A percentile compares a stretch with the other conserved stretches of the same genome.
phyloP scores from a whole-genome alignment of 2,797 vertebrate genomes.

The Protosalanx chinensis region DNA sequence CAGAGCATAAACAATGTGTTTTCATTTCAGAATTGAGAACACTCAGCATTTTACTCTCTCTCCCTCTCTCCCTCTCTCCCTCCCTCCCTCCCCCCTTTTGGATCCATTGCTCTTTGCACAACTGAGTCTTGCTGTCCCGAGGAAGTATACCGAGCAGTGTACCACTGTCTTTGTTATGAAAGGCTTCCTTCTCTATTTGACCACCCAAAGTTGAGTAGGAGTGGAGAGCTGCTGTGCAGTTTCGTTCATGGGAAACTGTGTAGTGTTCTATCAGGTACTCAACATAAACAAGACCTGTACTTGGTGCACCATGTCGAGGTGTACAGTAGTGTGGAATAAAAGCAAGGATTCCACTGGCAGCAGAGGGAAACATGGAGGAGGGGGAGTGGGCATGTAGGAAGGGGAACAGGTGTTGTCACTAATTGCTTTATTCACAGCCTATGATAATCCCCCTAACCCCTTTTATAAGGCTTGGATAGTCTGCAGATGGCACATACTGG shows the following conservation, averaged over 20 bases:
- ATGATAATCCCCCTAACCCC: conserved; percentile 6
- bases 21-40: conserved; percentile 34
- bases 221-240: conserved; percentile 27
- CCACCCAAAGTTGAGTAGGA: conserved; percentile 31
- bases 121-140: conserved; percentile 28
- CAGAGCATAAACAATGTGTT: conserved; percentile 24
- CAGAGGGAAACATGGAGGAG: background rate
- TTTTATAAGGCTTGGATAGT: conserved; percentile 17
- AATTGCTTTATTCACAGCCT: conserved; percentile 38
- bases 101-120: conserved; percentile 15
- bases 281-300: background rate
- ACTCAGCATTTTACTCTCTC: conserved; percentile 22
- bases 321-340: background rate
- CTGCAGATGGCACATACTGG: background rate
- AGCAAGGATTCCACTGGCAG: background rate
- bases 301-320: background rate
- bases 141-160: conserved; percentile 23
- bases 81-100: background rate
- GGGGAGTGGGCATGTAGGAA: background rate
- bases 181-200: conserved; percentile 48
- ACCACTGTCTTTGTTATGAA: conserved; percentile 38
- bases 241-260: conserved; percentile 9
- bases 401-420: conserved; percentile 6
- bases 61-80: background rate
- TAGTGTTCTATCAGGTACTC: conserved; percentile 5